Evolutionary conservation across 2,113 vertebrate species (phyloP).

Genomic region (Hemichromis elongatus): DNA sequence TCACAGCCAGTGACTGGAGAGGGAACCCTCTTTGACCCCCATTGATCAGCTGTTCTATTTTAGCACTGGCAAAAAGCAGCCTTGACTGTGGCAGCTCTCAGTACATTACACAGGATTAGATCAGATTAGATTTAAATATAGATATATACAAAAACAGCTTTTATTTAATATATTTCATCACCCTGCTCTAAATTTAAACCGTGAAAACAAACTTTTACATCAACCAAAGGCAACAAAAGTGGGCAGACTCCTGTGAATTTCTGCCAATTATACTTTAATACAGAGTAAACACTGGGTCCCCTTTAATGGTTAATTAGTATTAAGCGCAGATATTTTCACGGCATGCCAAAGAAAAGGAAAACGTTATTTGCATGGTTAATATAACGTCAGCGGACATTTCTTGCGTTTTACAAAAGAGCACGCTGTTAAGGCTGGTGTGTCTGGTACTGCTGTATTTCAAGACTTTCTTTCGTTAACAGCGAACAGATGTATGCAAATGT

Average conservation of each 20-base stretch:
- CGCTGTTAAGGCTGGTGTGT: neutral
- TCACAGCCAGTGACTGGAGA: neutral
- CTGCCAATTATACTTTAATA: neutral
- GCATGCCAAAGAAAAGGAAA: neutral
- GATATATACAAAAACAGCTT: neutral
- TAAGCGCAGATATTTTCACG: neutral
- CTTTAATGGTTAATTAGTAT: neutral
- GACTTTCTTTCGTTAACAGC: neutral
- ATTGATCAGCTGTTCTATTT: conserved; percentile 8
- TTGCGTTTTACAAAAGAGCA: neutral
- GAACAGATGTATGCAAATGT: neutral
- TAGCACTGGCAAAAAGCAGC: neutral
- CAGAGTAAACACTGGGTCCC: neutral
- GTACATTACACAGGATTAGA: neutral
- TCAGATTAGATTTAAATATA: neutral
- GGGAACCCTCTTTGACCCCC: neutral
- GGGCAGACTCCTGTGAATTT: neutral
- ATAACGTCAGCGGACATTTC: neutral
- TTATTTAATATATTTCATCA: neutral
- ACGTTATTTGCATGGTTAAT: neutral
- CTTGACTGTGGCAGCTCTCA: neutral
- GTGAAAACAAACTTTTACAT: neutral
- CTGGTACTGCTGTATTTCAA: neutral
- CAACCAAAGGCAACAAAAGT: neutral
- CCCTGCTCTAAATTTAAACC: neutral